Conservation (phyloP, 1,140 invertebrate species). For the Neodiprion virginianus region DNA sequence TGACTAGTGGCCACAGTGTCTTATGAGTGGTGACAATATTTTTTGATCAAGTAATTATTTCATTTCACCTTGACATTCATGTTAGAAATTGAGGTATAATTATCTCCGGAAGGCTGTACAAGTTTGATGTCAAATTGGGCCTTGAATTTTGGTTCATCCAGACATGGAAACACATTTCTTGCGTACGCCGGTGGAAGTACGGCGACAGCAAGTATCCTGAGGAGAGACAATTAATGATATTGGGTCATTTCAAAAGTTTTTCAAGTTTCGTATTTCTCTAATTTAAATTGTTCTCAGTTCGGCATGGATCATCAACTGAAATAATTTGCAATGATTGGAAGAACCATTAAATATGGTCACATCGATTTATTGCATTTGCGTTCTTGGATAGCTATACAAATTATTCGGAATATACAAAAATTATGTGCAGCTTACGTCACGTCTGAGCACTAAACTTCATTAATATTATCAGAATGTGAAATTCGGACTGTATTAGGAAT, state of each 20-base stretch:
- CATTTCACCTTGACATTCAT: slow-evolving; percentile 67
- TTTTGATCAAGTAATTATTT: not conserved
- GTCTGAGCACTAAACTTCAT: too few relatives aligned
- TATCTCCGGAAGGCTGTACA: slow-evolving; percentile 67
- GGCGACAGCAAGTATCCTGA: slow-evolving; percentile 82
- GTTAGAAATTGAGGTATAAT: slow-evolving; percentile 81
- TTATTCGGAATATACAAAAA: too few relatives aligned
- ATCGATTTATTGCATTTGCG: too few relatives aligned
- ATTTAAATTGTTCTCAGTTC: not conserved
- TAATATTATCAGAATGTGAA: too few relatives aligned
- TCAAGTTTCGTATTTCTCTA: slow-evolving; percentile 9
- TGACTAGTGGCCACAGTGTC: too few relatives aligned
- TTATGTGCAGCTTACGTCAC: too few relatives aligned
- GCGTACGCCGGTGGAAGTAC: slow-evolving; percentile 96
- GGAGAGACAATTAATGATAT: slow-evolving; percentile 29
- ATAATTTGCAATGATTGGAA: too few relatives aligned
- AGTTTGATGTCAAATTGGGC: slow-evolving; percentile 83
- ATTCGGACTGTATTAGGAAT: too few relatives aligned
- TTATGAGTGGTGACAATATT: too few relatives aligned
- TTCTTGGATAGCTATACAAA: too few relatives aligned
- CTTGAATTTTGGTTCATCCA: slow-evolving; percentile 95
- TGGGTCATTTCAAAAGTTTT: slow-evolving; percentile 24
- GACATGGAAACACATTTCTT: slow-evolving; percentile 90
- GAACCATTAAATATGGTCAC: too few relatives aligned
- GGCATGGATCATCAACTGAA: too few relatives aligned